Evolutionary conservation across 2,888 invertebrate species (phyloP).

Genomic region (Tetranychus truncatus): DNA sequence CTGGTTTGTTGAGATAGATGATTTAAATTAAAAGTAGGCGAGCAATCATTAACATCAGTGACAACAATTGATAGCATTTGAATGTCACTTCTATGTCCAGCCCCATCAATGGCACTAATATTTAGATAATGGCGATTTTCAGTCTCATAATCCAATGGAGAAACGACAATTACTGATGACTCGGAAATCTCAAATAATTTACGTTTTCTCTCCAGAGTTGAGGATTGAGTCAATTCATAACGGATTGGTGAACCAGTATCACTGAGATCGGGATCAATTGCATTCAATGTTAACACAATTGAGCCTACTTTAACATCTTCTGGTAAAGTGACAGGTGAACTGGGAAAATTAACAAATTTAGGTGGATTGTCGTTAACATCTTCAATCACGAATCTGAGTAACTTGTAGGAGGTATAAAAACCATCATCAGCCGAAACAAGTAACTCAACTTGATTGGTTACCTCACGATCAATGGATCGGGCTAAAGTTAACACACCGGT

Average conservation of each 20-base stretch:
- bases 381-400: constrained; percentile 77
- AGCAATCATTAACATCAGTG: constrained; percentile 82
- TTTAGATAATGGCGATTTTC: no score
- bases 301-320: constrained; percentile 21
- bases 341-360: constrained; percentile 36
- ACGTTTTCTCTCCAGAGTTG: no score
- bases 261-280: constrained; percentile 66
- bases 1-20: no score
- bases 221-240: constrained; percentile 41
- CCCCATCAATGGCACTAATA: constrained; percentile 71
- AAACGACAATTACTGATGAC: no score
- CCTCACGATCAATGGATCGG: constrained; percentile 58
- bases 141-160: no score
- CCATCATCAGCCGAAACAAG: constrained; percentile 75
- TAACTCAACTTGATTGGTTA: constrained; percentile 64
- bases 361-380: constrained; percentile 88
- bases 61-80: constrained; percentile 44
- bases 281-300: constrained; percentile 56
- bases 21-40: constrained; percentile 41
- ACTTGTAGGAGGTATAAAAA: constrained; percentile 79
- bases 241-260: constrained; percentile 43
- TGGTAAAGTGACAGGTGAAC: no score
- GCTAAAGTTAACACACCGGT: constrained; percentile 63
- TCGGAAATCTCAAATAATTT: no score
- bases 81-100: constrained; percentile 45